These are phyloP conservation scores for Arnoldichthys spilopterus DNA, from an alignment of 2,797 vertebrate genomes.

Conservation along the genomic window DNA sequence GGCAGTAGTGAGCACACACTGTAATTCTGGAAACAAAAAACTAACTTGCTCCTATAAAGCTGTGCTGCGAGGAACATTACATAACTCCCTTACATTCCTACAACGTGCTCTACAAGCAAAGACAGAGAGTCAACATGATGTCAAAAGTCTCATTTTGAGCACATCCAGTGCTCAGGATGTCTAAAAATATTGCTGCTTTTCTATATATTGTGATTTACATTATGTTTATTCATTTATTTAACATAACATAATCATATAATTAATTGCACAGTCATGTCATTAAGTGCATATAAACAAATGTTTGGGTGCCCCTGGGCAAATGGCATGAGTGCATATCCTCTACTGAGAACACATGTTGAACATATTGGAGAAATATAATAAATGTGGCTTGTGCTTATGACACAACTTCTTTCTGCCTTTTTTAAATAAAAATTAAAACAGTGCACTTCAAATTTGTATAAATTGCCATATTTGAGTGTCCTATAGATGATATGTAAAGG, in stretches of 20 bases:
- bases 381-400: too few species aligned
- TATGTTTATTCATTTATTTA: neutral
- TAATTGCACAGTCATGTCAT: neutral
- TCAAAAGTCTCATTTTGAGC: conserved; percentile 1
- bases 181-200: neutral
- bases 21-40: conserved; percentile 37
- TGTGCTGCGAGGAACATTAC: neutral
- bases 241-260: neutral
- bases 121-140: neutral
- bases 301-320: too few species aligned
- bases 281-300: too few species aligned
- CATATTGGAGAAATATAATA: too few species aligned
- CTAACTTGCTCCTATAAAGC: conserved; percentile 6
- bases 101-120: neutral
- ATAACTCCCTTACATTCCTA: conserved; percentile 17
- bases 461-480: too few species aligned
- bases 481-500: too few species aligned
- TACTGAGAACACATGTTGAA: too few species aligned
- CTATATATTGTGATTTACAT: neutral
- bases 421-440: too few species aligned
- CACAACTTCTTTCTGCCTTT: too few species aligned
- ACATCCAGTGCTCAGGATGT: neutral
- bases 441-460: too few species aligned
- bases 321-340: too few species aligned
- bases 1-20: conserved; percentile 16